phyloP scores from a whole-genome alignment of 2,113 vertebrate genomes.

The Microcebus tavaratra region DNA sequence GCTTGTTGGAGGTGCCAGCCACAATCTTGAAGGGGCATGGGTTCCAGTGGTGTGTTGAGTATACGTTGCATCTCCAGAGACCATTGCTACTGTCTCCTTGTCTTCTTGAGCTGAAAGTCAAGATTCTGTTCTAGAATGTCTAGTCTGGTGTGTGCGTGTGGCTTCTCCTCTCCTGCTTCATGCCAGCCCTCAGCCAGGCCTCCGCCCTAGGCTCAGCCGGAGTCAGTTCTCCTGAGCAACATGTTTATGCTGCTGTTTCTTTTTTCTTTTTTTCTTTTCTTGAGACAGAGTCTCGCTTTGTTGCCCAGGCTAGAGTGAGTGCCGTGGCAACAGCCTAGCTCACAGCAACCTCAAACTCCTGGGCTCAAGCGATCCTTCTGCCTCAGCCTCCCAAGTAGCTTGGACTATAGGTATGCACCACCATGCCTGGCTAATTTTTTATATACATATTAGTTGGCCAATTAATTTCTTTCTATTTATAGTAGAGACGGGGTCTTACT shows the following conservation, averaged over 20 bases:
- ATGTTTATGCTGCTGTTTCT: not conserved
- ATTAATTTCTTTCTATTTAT: too few species aligned
- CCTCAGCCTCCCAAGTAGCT: too few species aligned
- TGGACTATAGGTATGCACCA: too few species aligned
- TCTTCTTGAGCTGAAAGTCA: not conserved
- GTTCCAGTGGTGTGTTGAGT: not conserved
- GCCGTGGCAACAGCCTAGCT: too few species aligned
- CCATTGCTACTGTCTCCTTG: not conserved
- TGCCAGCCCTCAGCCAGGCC: rapidly evolving
- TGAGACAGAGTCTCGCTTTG: too few species aligned
- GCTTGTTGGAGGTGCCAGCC: not conserved
- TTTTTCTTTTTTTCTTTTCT: too few species aligned
- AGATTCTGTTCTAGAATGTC: not conserved
- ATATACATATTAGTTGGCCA: too few species aligned
- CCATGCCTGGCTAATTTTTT: too few species aligned
- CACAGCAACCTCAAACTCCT: too few species aligned
- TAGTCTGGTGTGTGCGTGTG: rapidly evolving
- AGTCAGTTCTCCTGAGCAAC: not conserved
- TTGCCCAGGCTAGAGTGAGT: too few species aligned
- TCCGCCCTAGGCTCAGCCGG: not conserved
- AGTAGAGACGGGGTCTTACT: too few species aligned
- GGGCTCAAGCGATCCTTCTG: too few species aligned
- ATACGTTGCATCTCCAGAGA: not conserved
- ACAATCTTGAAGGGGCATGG: rapidly evolving
- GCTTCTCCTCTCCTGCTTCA: not conserved